phyloP scores from a whole-genome alignment of 1,140 invertebrate genomes.

The Eubasilissa regina region DNA sequence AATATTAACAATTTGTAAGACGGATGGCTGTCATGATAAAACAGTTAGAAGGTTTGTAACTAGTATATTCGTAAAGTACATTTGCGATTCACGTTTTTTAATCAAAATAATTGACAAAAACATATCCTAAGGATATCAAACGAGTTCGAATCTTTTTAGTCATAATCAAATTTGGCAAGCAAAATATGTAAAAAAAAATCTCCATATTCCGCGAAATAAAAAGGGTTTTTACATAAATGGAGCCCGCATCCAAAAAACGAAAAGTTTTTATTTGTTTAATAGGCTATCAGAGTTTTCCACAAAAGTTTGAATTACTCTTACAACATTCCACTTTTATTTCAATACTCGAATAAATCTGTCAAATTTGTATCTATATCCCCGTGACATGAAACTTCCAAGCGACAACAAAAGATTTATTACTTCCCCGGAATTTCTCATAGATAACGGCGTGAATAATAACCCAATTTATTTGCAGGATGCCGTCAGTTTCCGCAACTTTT shows the following conservation, averaged over 20 bases:
- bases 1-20: too few relatives aligned
- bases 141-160: too few relatives aligned
- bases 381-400: slow-evolving; percentile 18
- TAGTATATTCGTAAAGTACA: too few relatives aligned
- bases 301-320: slow-evolving; percentile 4
- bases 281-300: slow-evolving; percentile 29
- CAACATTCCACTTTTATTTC: slow-evolving; percentile 24
- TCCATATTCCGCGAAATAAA: too few relatives aligned
- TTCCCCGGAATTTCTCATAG: slow-evolving; percentile 40
- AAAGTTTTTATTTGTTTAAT: slow-evolving; percentile 30
- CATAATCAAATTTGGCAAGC: too few relatives aligned
- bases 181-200: too few relatives aligned
- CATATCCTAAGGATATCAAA: too few relatives aligned
- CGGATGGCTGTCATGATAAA: too few relatives aligned
- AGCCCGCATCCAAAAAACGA: not conserved
- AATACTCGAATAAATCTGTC: slow-evolving; percentile 42
- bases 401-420: slow-evolving; percentile 47
- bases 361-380: slow-evolving; percentile 38
- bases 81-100: too few relatives aligned
- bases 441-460: slow-evolving; percentile 46
- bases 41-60: too few relatives aligned
- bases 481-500: slow-evolving; percentile 34
- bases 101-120: too few relatives aligned
- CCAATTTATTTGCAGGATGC: slow-evolving; percentile 33
- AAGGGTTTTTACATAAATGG: too few relatives aligned